phyloP scores from a whole-genome alignment of 2,797 vertebrate genomes.

The Acanthurus tractus region DNA sequence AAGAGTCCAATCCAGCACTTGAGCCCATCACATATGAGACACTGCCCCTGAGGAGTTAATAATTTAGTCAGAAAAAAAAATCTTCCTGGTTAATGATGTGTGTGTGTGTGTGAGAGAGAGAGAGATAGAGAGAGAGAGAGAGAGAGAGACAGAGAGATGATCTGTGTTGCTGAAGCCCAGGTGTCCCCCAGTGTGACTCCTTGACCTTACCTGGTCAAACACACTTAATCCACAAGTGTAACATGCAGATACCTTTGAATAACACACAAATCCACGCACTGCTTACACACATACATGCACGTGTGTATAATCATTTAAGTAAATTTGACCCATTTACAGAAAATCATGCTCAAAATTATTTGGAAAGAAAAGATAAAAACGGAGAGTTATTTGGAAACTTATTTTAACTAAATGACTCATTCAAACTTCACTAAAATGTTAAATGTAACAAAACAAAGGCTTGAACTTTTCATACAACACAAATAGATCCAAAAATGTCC shows the following conservation, averaged over 20 bases:
- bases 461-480: background rate
- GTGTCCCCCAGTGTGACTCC: conserved; percentile 57
- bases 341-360: background rate
- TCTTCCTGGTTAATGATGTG: conserved; percentile 54
- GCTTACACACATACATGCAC: background rate
- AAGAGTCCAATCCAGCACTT: conserved; percentile 57
- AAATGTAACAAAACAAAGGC: background rate
- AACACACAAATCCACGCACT: conserved; percentile 48
- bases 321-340: background rate
- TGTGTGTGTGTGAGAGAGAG: conserved; percentile 18
- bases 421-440: no score
- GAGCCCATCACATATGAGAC: conserved; percentile 53
- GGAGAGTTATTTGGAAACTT: no score
- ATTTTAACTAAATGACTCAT: no score
- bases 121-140: conserved; percentile 17
- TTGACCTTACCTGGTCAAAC: conserved; percentile 74
- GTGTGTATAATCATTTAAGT: background rate
- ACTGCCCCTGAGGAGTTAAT: conserved; percentile 75
- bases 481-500: background rate
- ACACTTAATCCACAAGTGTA: conserved; percentile 68
- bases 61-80: conserved; percentile 71
- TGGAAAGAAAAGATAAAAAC: no score
- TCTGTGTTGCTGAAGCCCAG: conserved; percentile 54
- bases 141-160: conserved; percentile 1
- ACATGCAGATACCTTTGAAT: conserved; percentile 61